Conservation (phyloP, 1,140 invertebrate genomes). For the Diorhabda sublineata region DNA sequence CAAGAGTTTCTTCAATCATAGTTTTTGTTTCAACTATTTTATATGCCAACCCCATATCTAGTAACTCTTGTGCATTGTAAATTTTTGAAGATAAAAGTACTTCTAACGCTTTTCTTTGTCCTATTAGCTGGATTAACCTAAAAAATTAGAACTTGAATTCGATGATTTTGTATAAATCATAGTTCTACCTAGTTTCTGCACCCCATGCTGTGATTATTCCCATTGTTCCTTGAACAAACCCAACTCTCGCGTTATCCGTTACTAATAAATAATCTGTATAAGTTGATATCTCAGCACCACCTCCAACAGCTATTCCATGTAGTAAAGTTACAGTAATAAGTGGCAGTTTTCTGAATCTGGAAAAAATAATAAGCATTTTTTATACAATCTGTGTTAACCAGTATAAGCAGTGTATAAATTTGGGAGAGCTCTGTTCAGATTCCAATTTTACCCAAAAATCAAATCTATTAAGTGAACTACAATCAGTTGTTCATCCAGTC, state of each 20-base stretch:
- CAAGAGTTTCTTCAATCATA: conserved; percentile 3
- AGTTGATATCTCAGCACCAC: conserved; percentile 58
- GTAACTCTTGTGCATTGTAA: conserved; percentile 12
- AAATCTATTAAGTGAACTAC: no score
- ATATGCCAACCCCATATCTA: conserved; percentile 6
- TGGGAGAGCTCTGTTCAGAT: no score
- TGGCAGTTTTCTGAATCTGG: conserved; percentile 49
- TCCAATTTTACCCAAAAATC: no score
- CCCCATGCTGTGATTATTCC: conserved; percentile 59
- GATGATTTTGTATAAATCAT: not conserved
- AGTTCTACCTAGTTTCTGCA: conserved; percentile 39
- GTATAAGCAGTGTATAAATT: no score
- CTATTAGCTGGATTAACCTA: conserved; percentile 6
- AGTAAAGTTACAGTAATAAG: conserved; percentile 54
- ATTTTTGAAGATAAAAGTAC: conserved; percentile 13
- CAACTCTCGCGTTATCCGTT: conserved; percentile 47
- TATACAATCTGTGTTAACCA: no score
- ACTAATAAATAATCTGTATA: conserved; percentile 56
- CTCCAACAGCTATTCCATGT: conserved; percentile 55
- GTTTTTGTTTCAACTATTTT: conserved; percentile 7
- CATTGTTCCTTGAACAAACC: conserved; percentile 57
- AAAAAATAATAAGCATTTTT: not conserved
- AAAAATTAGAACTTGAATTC: not conserved
- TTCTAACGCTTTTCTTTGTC: conserved; percentile 10
- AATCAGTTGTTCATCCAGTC: no score